Evolutionary conservation across 1,140 invertebrate species (phyloP), one percentile per base, ranked within the genome.

Genomic region (Oryctes rhinoceros): DNA sequence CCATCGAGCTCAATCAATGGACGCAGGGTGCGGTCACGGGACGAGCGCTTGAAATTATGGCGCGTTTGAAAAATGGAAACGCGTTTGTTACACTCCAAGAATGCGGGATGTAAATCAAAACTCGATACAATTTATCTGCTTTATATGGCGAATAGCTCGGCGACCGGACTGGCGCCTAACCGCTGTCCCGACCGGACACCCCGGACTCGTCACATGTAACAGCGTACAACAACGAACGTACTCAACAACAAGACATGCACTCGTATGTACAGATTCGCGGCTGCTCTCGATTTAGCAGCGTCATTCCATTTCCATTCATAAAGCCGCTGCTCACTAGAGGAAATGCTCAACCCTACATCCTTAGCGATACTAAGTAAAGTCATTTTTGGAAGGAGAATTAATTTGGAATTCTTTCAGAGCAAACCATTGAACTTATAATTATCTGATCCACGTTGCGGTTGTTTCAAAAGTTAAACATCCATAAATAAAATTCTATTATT

Each of bases 101-200:
- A 86, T 85, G 85, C 84, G 82, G 85, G 85, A 86, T 86, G 84
- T 86, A 86, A 86, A 85, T 86, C 85, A 86, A 86, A 86, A 84
- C 83, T 82, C 83, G 84, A 86, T 84, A 84, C 85, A 86, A 86
- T 86, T 86, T 86, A 86, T 86, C 84, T 83, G 84, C 85, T 84
- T 81, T 84, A 85, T 84, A 84, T 84, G 83, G 83, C 80, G 83
- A 85, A 84, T 83, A 84, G 77, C 79, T 79, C 76, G 78, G 79
- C 81, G 82, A 83, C 81, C 81, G 80, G 79, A 80, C 82, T 84
- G 83, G 82, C 83, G 83, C 84, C 79, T 80, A 59, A 24, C 79
- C 65, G 47, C 48, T 80, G 71, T 74, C 37, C 71, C 71, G 65
- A 71, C 78, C 24, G 59, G 78, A 67, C 59, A 49, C 44, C 30